Evolutionary conservation across 2,888 invertebrate species (phyloP), one percentile per base, ranked within the genome.

Genomic region (Nezara viridula): DNA sequence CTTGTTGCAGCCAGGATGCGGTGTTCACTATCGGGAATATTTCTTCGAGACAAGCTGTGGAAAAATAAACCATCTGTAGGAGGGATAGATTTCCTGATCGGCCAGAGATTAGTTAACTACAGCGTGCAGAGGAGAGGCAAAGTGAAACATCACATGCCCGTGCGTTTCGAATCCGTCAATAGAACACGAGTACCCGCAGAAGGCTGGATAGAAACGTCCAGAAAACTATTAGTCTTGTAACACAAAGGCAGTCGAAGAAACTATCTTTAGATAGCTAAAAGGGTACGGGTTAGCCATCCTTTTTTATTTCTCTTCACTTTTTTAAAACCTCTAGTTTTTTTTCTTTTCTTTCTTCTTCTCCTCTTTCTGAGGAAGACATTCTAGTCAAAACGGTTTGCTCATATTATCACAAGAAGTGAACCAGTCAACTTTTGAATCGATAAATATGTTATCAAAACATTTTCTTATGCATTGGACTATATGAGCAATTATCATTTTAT

Each of bases 181-280:
- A 73, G 66, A 1, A 4, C 66, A 73, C 37, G 10, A 81, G 81
- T 21, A 0, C 19, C 44, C 27, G 44, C 4, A 81, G 24, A n/a
- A 40, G 44, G n/a, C 44, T n/a, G n/a, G 81, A 47, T 81, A 81
- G 81, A 81, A 81, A 81, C 44, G 44, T 81, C 44, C n/a, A 24
- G 81, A 81, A 44, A 47, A 81, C 81, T 81, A 81, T 81, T 81
- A 81, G 81, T 81, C 81, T 81, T 81, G 81, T 44, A n/a, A 44
- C 81, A 81, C 81, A 81, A 81, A 81, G 81, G 44, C 81, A 81
- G 44, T n/a, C 81, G 12, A 24, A 81, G 81, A 81, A 81, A 81
- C 81, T 40, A 81, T 81, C 81, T 81, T 81, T 81, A 81, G 81
- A 40, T 81, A 37, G 14, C 81, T 81, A 81, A 81, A 81, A 81